Evolutionary conservation across 2,888 invertebrate genomes (phyloP).

Genomic region (Agonopterix arenella): DNA sequence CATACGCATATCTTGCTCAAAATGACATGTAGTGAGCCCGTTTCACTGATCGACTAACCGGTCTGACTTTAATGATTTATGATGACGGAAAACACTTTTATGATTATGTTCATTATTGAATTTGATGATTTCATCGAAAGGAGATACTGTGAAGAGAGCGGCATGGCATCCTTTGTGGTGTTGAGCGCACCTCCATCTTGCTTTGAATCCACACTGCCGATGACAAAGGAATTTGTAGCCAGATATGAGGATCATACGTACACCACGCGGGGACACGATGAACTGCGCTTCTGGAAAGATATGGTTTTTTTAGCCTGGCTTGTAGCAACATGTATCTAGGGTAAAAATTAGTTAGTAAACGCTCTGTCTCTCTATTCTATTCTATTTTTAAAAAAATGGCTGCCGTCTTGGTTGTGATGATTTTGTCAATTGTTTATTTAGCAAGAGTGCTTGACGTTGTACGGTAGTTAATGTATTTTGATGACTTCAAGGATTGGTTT

Average conservation of each 20-base stretch:
- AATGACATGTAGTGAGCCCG: too few relatives aligned
- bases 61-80: too few relatives aligned
- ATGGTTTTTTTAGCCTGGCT: background rate
- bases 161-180: constrained; percentile 10
- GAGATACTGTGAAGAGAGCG: background rate
- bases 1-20: too few relatives aligned
- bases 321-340: background rate
- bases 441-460: too few relatives aligned
- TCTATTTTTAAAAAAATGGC: too few relatives aligned
- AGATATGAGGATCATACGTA: constrained; percentile 4
- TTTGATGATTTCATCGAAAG: background rate
- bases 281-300: constrained; percentile 4
- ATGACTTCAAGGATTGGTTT: too few relatives aligned
- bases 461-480: too few relatives aligned
- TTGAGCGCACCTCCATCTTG: constrained; percentile 26
- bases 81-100: background rate
- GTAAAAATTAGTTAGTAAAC: background rate
- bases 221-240: constrained; percentile 14
- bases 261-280: constrained; percentile 5
- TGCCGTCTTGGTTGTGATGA: too few relatives aligned
- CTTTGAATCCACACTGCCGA: constrained; percentile 10
- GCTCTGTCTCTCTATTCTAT: too few relatives aligned
- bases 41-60: too few relatives aligned
- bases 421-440: too few relatives aligned
- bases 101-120: constrained; percentile 21